Conservation (phyloP, 2,797 vertebrate species). For the Tiaroga cobitis region DNA sequence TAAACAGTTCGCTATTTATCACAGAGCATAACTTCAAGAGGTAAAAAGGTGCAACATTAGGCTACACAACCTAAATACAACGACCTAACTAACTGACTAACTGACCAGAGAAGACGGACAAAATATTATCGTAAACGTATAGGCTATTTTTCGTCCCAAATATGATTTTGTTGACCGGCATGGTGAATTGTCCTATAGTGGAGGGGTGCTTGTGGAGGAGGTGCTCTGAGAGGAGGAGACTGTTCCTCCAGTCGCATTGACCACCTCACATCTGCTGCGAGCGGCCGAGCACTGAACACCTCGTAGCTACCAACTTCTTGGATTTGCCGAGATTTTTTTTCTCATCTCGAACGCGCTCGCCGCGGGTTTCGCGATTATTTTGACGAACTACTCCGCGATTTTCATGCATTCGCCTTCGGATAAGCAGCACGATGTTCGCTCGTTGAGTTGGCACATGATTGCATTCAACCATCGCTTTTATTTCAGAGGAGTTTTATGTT, state of each 20-base stretch:
- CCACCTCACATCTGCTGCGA: slow-evolving; percentile 27
- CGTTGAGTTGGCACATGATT: not conserved
- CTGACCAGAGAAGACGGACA: not conserved
- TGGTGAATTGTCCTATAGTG: not conserved
- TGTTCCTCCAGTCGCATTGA: slow-evolving; percentile 20
- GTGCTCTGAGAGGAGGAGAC: slow-evolving; percentile 41
- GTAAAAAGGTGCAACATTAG: not conserved
- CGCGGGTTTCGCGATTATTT: slow-evolving; percentile 1
- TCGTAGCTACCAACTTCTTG: slow-evolving; percentile 19
- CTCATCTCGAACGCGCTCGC: not conserved
- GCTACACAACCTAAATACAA: not conserved
- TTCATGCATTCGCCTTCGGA: not conserved
- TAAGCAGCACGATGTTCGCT: not conserved
- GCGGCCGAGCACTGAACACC: not conserved
- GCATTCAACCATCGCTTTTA: not conserved
- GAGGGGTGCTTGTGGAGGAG: slow-evolving; percentile 20
- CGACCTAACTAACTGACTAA: too few species aligned
- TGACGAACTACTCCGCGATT: not conserved
- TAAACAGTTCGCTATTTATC: not conserved
- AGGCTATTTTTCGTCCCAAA: not conserved
- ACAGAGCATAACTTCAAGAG: not conserved
- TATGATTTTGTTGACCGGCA: not conserved
- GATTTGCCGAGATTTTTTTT: not conserved
- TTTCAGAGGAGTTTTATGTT: not conserved
- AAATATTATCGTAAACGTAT: not conserved